Evolutionary conservation across 2,888 invertebrate genomes (phyloP), one percentile per base, ranked within the genome.

Genomic region (Agrilus mali): DNA sequence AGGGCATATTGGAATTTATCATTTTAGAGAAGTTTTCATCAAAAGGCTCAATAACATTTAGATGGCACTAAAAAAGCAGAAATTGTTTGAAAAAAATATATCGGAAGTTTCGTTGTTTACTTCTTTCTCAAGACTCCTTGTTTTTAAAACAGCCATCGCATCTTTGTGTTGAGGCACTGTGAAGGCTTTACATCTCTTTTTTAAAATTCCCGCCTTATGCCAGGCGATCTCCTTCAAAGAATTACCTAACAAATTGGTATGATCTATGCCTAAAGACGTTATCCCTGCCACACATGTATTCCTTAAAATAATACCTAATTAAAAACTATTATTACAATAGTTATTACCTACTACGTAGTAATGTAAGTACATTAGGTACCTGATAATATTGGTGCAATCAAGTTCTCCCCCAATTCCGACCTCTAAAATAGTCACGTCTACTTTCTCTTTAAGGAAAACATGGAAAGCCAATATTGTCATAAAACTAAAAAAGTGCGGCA

Each of bases 141-240:
- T 60, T 41, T 63, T 54, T 13, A 96, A 65, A 10, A 93, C 79
- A 2, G 70, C 57, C 67, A 87, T 69, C 0, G 85, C 88, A 5
- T 64, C 65, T 0, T 66, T 55, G 1, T 76, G 71, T 53, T 84
- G 85, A 1, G 68, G 66, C 2, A 84, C 79, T 0, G 89, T 88
- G 56, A 83, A 84, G 1, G 83, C 86, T 49, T 74, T 68, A 41
- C 80, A 74, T 14, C 72, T 69, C 0, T 67, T 64, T 66, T 97
- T 98, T 71, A 98, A 87, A 52, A 98, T 88, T 7, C 98, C 98
- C 0, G 90, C 84, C 68, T 99, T 99, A 52, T 97, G 89, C 70
- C 81, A 82, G 0, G 98, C 94, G 51, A 99, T 98, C 59, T 86
- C 75, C 32, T 82, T 75, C 12, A 98, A 58, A 0, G 87, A 88